A percentile compares a stretch with the other conserved stretches of the same genome.
phyloP scores from a whole-genome alignment of 2,888 invertebrate species.

The Atherix ibis region DNA sequence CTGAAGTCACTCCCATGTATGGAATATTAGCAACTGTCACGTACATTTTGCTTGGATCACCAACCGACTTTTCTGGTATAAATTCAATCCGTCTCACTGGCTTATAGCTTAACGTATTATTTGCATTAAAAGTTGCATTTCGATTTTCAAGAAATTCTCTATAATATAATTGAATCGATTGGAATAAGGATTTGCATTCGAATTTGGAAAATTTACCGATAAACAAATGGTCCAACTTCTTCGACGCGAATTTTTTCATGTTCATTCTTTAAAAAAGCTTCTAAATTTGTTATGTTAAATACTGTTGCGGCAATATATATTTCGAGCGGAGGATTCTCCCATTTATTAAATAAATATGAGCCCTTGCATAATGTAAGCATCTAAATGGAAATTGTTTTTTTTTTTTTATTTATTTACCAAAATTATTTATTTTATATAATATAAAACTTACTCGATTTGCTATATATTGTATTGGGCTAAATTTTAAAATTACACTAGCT shows the following conservation, averaged over 20 bases:
- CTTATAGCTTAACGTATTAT: slow-evolving; percentile 47
- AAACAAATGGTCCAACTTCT: slow-evolving; percentile 69
- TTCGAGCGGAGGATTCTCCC: slow-evolving; percentile 48
- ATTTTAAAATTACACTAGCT: no score
- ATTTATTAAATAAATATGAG: slow-evolving; percentile 42
- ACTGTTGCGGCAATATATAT: slow-evolving; percentile 50
- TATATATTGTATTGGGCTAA: no score
- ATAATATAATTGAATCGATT: slow-evolving; percentile 28
- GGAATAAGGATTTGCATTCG: slow-evolving; percentile 1
- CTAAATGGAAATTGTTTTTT: no score
- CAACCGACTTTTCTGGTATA: slow-evolving; percentile 47
- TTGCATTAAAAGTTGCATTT: slow-evolving; percentile 46
- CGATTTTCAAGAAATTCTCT: slow-evolving; percentile 54
- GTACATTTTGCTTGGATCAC: slow-evolving; percentile 41
- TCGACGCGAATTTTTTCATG: slow-evolving; percentile 48
- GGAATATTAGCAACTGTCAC: slow-evolving; percentile 56
- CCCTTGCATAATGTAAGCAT: slow-evolving; percentile 35
- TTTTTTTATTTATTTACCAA: no score
- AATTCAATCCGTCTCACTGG: slow-evolving; percentile 45
- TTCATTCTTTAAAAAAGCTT: slow-evolving; percentile 45
- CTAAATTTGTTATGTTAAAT: slow-evolving; percentile 67
- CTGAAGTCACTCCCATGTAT: slow-evolving; percentile 36
- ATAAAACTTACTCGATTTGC: no score
- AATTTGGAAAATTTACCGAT: slow-evolving; percentile 42
- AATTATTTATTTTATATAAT: no score